These are phyloP conservation scores for Halocaridina rubra DNA, from an alignment of 2,888 invertebrate species.

Conservation along the genomic window DNA sequence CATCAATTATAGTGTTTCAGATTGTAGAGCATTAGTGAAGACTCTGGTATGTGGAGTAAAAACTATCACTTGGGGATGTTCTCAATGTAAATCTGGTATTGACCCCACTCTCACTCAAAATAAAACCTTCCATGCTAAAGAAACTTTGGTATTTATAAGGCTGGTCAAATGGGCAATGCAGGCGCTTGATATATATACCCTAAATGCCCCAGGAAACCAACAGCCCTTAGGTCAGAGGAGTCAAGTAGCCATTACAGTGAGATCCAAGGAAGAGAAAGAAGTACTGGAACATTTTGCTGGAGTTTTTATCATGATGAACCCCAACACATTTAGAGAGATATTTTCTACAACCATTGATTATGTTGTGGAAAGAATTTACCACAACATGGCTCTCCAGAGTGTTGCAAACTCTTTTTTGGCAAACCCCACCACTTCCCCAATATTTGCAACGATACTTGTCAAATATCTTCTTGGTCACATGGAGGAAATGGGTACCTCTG, in stretches of 20 bases:
- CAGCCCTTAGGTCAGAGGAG: slow-evolving; percentile 65
- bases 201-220: slow-evolving; percentile 69
- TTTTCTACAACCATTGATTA: slow-evolving; percentile 95
- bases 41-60: slow-evolving; percentile 96
- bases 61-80: slow-evolving; percentile 95
- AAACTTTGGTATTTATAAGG: slow-evolving; percentile 90
- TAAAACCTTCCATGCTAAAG: slow-evolving; percentile 68
- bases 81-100: slow-evolving; percentile 77
- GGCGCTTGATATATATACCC: slow-evolving; percentile 93
- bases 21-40: slow-evolving; percentile 92
- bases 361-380: slow-evolving; percentile 93
- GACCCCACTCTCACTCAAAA: slow-evolving; percentile 35
- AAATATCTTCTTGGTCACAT: slow-evolving; percentile 93
- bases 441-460: slow-evolving; percentile 95
- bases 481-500: slow-evolving; percentile 89
- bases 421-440: slow-evolving; percentile 91
- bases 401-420: slow-evolving; percentile 95
- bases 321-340: slow-evolving; percentile 95
- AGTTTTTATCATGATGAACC: slow-evolving; percentile 95
- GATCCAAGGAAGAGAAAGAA: slow-evolving; percentile 97
- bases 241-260: slow-evolving; percentile 76
- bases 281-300: slow-evolving; percentile 96
- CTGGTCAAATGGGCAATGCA: slow-evolving; percentile 94
- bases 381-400: slow-evolving; percentile 92
- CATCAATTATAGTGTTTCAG: slow-evolving; percentile 85